Conservation (phyloP, 2,797 vertebrate genomes). For the Molossus molossus region DNA sequence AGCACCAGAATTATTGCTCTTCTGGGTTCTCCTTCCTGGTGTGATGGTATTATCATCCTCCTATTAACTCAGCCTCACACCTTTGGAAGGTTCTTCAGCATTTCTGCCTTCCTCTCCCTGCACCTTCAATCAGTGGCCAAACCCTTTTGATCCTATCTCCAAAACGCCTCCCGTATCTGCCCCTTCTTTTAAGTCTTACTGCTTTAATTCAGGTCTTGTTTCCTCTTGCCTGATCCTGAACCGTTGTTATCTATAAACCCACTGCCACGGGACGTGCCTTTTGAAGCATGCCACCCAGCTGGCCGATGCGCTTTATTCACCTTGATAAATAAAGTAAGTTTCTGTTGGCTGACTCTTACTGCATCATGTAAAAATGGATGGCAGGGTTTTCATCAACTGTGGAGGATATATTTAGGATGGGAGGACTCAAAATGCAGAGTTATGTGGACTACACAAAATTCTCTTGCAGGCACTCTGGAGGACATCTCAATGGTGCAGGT, state of each 20-base stretch:
- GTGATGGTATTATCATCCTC: background rate
- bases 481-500: background rate
- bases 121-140: slow-evolving; percentile 54
- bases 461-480: background rate
- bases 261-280: slow-evolving; percentile 21
- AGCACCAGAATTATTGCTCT: background rate
- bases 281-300: background rate
- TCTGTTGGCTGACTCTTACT: slow-evolving; percentile 44
- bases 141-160: slow-evolving; percentile 75
- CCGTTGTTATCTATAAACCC: slow-evolving; percentile 23
- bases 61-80: slow-evolving; percentile 8
- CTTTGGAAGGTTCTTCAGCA: slow-evolving; percentile 10
- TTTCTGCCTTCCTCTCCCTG: slow-evolving; percentile 40
- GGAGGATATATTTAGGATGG: background rate
- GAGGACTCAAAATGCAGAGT: background rate
- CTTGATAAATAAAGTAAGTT: slow-evolving; percentile 39
- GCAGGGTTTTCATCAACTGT: slow-evolving; percentile 25
- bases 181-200: slow-evolving; percentile 72
- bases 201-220: slow-evolving; percentile 75
- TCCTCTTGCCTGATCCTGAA: slow-evolving; percentile 69
- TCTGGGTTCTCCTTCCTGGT: background rate
- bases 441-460: background rate
- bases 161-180: slow-evolving; percentile 38
- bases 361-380: background rate
- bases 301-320: background rate